phyloP scores from a whole-genome alignment of 2,797 vertebrate genomes.

The Hybognathus amarus region DNA sequence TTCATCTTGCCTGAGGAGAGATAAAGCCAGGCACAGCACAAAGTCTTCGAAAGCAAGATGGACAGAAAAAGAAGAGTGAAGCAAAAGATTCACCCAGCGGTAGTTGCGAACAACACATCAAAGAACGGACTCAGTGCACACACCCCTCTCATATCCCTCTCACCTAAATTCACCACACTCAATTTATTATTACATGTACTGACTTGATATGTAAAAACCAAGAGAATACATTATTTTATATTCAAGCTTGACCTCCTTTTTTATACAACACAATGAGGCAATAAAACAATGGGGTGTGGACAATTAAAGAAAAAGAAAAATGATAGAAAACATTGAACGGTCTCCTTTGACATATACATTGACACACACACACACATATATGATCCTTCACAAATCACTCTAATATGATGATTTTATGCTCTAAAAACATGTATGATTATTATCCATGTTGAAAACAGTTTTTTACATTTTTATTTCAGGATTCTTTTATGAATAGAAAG shows the following conservation, averaged over 20 bases:
- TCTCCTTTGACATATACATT: too few relatives aligned
- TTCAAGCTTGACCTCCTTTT: constrained; percentile 45
- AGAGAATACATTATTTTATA: neutral
- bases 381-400: too few relatives aligned
- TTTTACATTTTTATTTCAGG: too few relatives aligned
- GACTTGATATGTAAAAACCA: constrained; percentile 2
- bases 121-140: constrained; percentile 32
- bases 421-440: too few relatives aligned
- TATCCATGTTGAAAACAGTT: too few relatives aligned
- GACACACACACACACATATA: too few relatives aligned
- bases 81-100: constrained; percentile 31
- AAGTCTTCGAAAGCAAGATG: constrained; percentile 53
- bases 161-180: constrained; percentile 38
- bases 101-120: constrained; percentile 52
- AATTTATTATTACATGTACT: constrained; percentile 5
- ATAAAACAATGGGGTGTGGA: constrained; percentile 1
- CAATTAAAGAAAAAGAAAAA: constrained; percentile 4
- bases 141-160: constrained; percentile 11
- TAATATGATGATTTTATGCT: too few relatives aligned
- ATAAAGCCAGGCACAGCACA: constrained; percentile 39
- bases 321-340: neutral
- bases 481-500: too few relatives aligned
- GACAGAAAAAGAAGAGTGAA: constrained; percentile 39
- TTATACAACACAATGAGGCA: constrained; percentile 15
- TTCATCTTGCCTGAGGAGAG: constrained; percentile 42